phyloP scores from a whole-genome alignment of 2,888 invertebrate species.

The Andrena trimmerana region DNA sequence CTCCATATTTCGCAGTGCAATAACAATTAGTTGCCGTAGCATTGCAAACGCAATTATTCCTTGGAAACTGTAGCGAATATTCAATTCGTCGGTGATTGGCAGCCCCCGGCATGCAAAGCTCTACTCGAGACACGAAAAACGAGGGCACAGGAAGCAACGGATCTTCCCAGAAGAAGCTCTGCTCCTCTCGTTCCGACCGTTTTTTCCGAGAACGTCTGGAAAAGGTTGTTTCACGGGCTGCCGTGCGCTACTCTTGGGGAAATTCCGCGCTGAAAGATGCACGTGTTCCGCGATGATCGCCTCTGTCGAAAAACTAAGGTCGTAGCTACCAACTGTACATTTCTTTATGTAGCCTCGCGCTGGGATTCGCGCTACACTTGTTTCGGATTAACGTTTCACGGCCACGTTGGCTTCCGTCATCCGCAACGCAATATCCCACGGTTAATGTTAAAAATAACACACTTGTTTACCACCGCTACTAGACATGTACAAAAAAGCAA shows the following conservation, averaged over 20 bases:
- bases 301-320: slow-evolving; percentile 1
- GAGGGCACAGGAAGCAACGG: slow-evolving; percentile 67
- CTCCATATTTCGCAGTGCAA: background rate
- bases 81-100: slow-evolving; percentile 15
- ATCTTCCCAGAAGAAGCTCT: slow-evolving; percentile 69
- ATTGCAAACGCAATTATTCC: slow-evolving; percentile 6
- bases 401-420: slow-evolving; percentile 2
- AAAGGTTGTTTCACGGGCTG: slow-evolving; percentile 58
- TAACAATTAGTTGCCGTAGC: background rate
- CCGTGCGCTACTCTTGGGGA: slow-evolving; percentile 18
- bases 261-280: slow-evolving; percentile 27
- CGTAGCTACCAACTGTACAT: background rate
- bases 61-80: slow-evolving; percentile 22
- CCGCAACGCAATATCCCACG: background rate
- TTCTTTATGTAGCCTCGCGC: slow-evolving; percentile 28
- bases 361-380: slow-evolving; percentile 19
- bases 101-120: background rate
- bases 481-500: too few relatives aligned
- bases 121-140: slow-evolving; percentile 62
- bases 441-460: background rate
- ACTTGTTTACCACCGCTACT: too few relatives aligned
- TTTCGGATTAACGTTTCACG: slow-evolving; percentile 29
- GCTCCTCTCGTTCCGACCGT: slow-evolving; percentile 22
- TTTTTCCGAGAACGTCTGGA: slow-evolving; percentile 62
- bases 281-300: slow-evolving; percentile 1